These are phyloP conservation scores for Globodera ellingtonae DNA, from an alignment of 1,140 invertebrate species.

Conservation along the genomic window DNA sequence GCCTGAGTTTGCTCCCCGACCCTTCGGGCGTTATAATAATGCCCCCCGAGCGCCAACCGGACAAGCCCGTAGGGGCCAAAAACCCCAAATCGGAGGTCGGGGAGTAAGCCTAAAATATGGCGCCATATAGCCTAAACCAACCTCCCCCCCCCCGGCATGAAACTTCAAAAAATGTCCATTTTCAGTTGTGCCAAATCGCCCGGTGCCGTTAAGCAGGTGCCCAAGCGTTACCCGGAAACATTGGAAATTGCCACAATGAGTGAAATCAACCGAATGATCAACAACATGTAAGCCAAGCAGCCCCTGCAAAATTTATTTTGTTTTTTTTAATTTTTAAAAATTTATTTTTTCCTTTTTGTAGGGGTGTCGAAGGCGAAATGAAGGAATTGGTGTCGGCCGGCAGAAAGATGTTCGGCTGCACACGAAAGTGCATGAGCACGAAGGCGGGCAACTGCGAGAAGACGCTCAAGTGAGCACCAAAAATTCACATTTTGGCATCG, in stretches of 20 bases:
- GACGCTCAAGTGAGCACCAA: conserved; percentile 28
- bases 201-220: conserved; percentile 33
- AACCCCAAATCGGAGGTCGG: too few relatives aligned
- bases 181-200: conserved; percentile 33
- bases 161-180: neutral
- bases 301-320: neutral
- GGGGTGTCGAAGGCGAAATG: conserved; percentile 35
- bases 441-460: conserved; percentile 48
- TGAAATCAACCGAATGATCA: conserved; percentile 49
- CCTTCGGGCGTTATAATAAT: too few relatives aligned
- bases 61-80: too few relatives aligned
- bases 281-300: neutral
- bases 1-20: too few relatives aligned
- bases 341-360: conserved; percentile 13
- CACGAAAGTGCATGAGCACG: conserved; percentile 41
- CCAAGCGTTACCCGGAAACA: conserved; percentile 52
- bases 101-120: too few relatives aligned
- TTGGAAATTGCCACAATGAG: conserved; percentile 48
- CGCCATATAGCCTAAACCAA: too few relatives aligned
- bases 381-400: conserved; percentile 40
- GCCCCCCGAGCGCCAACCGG: too few relatives aligned
- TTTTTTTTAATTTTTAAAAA: neutral
- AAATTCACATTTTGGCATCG: too few relatives aligned
- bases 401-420: conserved; percentile 49
- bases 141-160: too few relatives aligned